Conservation (phyloP, 1,140 invertebrate species). For the Pseudoatta argentina region DNA sequence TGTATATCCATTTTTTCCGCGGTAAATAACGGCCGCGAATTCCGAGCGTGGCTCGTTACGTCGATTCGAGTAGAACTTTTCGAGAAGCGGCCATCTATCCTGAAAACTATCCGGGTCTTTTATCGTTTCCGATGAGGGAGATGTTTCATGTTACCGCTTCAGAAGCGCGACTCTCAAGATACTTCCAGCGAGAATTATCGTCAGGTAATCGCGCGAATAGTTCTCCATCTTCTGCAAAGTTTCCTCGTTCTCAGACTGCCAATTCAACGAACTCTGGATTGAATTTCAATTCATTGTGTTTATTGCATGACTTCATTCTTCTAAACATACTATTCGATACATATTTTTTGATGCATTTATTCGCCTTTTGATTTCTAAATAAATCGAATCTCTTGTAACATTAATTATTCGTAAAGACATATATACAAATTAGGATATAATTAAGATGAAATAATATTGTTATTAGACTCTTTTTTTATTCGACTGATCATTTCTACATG, state of each 20-base stretch:
- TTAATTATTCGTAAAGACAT: background rate
- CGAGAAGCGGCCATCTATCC: slow-evolving; percentile 41
- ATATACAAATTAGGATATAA: background rate
- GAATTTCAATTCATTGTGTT: slow-evolving; percentile 4
- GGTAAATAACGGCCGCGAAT: background rate
- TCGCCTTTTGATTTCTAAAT: background rate
- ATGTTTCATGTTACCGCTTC: slow-evolving; percentile 50
- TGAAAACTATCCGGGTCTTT: slow-evolving; percentile 52
- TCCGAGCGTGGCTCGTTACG: slow-evolving; percentile 33
- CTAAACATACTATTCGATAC: background rate
- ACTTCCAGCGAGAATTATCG: slow-evolving; percentile 20
- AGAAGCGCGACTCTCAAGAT: slow-evolving; percentile 42
- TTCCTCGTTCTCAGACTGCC: slow-evolving; percentile 6
- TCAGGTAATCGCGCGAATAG: slow-evolving; percentile 33
- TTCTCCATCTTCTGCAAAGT: slow-evolving; percentile 19
- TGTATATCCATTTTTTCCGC: slow-evolving; percentile 49
- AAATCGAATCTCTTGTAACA: background rate
- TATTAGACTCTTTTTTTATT: background rate
- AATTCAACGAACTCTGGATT: background rate
- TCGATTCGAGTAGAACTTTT: slow-evolving; percentile 58
- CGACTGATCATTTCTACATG: background rate
- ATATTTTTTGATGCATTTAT: background rate
- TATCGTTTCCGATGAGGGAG: slow-evolving; percentile 44
- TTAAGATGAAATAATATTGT: background rate
- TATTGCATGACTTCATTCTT: background rate